Conservation (phyloP, 2,888 invertebrate genomes). For the Mamestra brassicae region DNA sequence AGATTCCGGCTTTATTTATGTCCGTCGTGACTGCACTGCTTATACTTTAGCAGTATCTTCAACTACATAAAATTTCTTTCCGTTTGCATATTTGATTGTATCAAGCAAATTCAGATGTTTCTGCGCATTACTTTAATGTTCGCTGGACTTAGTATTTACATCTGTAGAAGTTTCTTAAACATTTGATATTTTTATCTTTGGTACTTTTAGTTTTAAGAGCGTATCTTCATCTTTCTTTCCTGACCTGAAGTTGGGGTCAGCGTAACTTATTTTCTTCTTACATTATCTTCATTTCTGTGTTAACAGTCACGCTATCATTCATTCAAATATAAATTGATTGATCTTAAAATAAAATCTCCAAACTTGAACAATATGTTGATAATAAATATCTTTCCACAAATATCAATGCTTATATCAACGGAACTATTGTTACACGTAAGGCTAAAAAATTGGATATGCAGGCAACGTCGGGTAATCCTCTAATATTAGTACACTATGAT, state of each 20-base stretch:
- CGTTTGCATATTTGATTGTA: slow-evolving; percentile 65
- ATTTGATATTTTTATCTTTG: background rate
- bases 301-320: background rate
- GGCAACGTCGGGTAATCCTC: slow-evolving; percentile 57
- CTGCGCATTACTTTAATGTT: slow-evolving; percentile 26
- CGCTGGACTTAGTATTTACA: slow-evolving; percentile 3
- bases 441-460: slow-evolving; percentile 33
- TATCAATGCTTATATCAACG: background rate
- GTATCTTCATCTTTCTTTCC: background rate
- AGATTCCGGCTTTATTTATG: slow-evolving; percentile 86
- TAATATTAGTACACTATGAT: slow-evolving; percentile 75
- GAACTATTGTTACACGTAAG: background rate
- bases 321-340: background rate
- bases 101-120: slow-evolving; percentile 53
- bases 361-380: background rate
- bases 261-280: background rate
- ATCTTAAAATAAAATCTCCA: background rate
- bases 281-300: background rate
- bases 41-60: slow-evolving; percentile 64
- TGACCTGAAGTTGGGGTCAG: background rate
- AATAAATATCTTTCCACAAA: background rate
- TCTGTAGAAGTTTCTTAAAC: background rate
- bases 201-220: background rate
- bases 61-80: slow-evolving; percentile 56
- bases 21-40: slow-evolving; percentile 86